These are phyloP conservation scores for Bicyclus anynana DNA, from an alignment of 1,140 invertebrate species.

Conservation along the genomic window DNA sequence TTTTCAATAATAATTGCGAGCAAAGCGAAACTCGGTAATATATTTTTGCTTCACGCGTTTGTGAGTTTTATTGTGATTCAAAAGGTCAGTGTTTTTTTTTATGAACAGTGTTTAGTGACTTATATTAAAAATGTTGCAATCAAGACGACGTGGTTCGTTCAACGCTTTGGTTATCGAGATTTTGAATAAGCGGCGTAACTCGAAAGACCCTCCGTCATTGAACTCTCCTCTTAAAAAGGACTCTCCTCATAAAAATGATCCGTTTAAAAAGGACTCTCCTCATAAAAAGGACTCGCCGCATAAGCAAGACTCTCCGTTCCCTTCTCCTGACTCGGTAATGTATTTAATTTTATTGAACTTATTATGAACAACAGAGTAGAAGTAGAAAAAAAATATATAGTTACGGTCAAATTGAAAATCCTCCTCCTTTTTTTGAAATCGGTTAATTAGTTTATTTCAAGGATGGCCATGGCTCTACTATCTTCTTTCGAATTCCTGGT, in stretches of 20 bases:
- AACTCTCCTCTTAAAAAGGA: not conserved
- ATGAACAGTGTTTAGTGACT: slow-evolving; percentile 12
- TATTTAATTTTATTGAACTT: slow-evolving; percentile 19
- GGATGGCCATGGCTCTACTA: too few species aligned
- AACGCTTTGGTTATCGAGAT: slow-evolving; percentile 37
- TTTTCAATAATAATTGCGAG: slow-evolving; percentile 16
- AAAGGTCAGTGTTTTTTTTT: slow-evolving; percentile 3
- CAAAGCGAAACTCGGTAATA: slow-evolving; percentile 14
- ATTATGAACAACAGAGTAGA: too few species aligned
- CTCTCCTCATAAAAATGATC: too few species aligned
- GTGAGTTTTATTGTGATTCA: not conserved
- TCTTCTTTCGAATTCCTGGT: too few species aligned
- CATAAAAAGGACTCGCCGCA: too few species aligned
- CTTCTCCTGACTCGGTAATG: slow-evolving; percentile 38
- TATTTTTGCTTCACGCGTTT: slow-evolving; percentile 23
- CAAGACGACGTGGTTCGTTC: slow-evolving; percentile 37
- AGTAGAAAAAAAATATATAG: too few species aligned
- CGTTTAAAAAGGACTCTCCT: too few species aligned
- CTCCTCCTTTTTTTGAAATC: too few species aligned
- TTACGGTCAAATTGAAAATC: too few species aligned
- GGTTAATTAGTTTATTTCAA: too few species aligned
- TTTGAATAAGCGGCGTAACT: slow-evolving; percentile 34
- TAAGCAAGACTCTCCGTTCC: slow-evolving; percentile 16
- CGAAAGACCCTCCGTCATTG: slow-evolving; percentile 36
- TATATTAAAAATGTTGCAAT: slow-evolving; percentile 34